phyloP scores from a whole-genome alignment of 2,113 vertebrate species.

The Triplophysa tibetana region DNA sequence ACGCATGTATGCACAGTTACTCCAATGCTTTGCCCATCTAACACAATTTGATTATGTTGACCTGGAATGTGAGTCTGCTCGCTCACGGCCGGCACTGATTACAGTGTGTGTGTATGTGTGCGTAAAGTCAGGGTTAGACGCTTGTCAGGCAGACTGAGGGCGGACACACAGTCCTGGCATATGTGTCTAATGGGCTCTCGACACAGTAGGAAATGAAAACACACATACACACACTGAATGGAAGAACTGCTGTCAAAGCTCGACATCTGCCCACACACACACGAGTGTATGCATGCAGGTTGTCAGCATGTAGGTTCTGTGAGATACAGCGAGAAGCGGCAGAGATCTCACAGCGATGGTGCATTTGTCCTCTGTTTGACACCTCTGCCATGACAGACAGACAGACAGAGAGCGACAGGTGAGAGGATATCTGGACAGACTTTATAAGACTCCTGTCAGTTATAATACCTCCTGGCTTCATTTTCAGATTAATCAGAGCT shows the following conservation, averaged over 20 bases:
- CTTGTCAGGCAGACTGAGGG: conserved; percentile 48
- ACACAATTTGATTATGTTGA: conserved; percentile 52
- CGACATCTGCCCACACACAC: conserved; percentile 30
- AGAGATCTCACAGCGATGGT: conserved; percentile 29
- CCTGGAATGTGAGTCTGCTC: conserved; percentile 31
- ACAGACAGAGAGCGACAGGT: neutral
- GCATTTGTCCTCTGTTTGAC: conserved; percentile 14
- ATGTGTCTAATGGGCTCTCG: conserved; percentile 49
- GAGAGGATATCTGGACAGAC: neutral
- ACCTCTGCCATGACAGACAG: neutral
- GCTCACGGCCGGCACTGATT: conserved; percentile 17
- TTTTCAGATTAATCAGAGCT: conserved; percentile 33
- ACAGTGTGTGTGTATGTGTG: conserved; percentile 13
- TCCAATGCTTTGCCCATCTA: conserved; percentile 31
- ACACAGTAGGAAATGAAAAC: conserved; percentile 37
- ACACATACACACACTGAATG: conserved; percentile 30
- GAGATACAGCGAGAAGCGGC: conserved; percentile 27
- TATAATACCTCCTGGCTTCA: conserved; percentile 34
- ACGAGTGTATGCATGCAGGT: conserved; percentile 8
- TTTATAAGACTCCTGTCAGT: conserved; percentile 43
- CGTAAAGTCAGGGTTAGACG: conserved; percentile 42
- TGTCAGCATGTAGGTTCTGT: conserved; percentile 41
- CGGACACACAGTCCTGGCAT: conserved; percentile 36
- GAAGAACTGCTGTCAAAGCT: conserved; percentile 41
- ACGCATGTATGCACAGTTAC: too few relatives aligned